These are phyloP conservation scores for Hyperoplus lanceolatus DNA, from an alignment of 2,797 vertebrate species.

Conservation along the genomic window DNA sequence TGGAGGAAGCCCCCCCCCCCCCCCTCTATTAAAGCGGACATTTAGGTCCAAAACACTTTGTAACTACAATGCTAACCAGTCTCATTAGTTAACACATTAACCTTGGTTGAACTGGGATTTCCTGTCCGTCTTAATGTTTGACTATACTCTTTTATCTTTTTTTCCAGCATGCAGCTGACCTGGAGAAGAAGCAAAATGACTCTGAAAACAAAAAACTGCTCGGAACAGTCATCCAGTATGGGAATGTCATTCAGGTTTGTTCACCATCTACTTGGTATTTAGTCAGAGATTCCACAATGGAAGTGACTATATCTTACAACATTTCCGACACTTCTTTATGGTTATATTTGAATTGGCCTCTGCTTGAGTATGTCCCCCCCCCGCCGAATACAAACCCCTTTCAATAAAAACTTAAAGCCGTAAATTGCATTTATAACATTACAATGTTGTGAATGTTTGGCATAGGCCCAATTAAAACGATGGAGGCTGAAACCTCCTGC, in stretches of 20 bases:
- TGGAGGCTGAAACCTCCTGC: neutral
- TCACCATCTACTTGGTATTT: neutral
- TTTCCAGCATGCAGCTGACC: constrained; percentile 93
- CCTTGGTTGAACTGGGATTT: constrained; percentile 1
- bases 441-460: neutral
- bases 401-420: neutral
- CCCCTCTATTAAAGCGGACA: constrained; percentile 5
- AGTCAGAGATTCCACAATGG: neutral
- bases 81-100: neutral
- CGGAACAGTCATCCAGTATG: constrained; percentile 96
- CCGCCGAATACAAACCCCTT: neutral
- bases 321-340: neutral
- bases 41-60: constrained; percentile 20
- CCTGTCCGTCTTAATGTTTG: neutral
- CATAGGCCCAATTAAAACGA: neutral
- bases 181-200: constrained; percentile 99
- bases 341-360: neutral
- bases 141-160: neutral
- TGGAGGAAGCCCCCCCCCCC: constrained; percentile 3
- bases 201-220: constrained; percentile 97
- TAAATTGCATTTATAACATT: neutral
- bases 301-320: neutral
- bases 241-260: constrained; percentile 96
- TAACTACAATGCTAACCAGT: neutral
- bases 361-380: neutral